Base-by-base conservation (phyloP, 2,113 vertebrate genomes). In the Rhinolophus ferrumequinum region DNA sequence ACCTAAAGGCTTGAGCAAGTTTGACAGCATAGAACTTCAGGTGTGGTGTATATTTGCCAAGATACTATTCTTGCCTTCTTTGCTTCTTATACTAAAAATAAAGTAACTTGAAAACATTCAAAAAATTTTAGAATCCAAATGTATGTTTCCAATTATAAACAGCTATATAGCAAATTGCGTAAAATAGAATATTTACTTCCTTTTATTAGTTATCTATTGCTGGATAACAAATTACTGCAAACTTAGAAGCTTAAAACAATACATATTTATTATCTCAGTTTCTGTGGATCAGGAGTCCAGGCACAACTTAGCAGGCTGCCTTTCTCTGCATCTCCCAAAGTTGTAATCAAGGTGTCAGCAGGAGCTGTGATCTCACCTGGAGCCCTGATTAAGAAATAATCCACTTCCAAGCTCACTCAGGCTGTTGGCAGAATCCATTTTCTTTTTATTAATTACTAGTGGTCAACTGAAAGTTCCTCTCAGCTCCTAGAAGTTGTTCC, bases 101-200 rank as follows among this genome's bases (percentile, higher is more conserved):
- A 87, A 62, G 3, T 44, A 81, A 66, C 38, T 86, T 85, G 15
- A 91, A 95, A 96, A 47, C 82, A 60, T 28, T 93, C 44, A 81
- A 92, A 58, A 72, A 62, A 22, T 30, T 44, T 64, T 82, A 79
- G 24, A 82, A 14, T 73, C 44, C 13, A 52, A 70, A n/a, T 35
- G 24, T n/a, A 83, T 73, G 76, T 84, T 93, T 90, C 58, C 52
- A 26, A 28, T 75, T 58, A 66, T 90, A 77, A 81, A 86, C 26
- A 76, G 22, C 26, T 79, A 28, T 4, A 16, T 22, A 81, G 15
- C 3, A 69, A 93, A 70, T 64, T 80, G 12, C 18, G 21, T 85
- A 41, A 90, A 73, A 35, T 50, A 70, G 24, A 77, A 70, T 69
- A 60, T 21, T 28, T 54, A 16, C 5, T 30, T 50, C 28, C n/a